Conservation (phyloP, 1,140 invertebrate genomes). For the Anadara kagoshimensis region DNA sequence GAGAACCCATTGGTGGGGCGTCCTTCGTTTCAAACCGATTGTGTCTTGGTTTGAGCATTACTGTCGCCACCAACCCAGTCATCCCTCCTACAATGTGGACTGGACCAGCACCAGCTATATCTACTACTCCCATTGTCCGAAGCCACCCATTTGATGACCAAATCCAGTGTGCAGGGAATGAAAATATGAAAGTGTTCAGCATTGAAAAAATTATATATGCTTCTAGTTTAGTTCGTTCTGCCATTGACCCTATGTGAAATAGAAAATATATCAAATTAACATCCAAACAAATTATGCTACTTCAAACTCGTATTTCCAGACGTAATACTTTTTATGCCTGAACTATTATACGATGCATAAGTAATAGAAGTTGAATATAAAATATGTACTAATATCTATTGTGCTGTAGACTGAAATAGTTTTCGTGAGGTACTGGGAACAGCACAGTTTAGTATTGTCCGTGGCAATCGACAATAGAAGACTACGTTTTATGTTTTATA, state of each 20-base stretch:
- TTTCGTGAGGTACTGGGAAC: background rate
- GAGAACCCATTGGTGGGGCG: slow-evolving; percentile 86
- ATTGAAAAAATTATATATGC: slow-evolving; percentile 78
- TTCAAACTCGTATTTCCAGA: background rate
- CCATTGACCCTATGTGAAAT: slow-evolving; percentile 76
- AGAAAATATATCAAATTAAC: background rate
- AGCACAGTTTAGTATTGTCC: too few relatives aligned
- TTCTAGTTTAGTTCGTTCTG: slow-evolving; percentile 77
- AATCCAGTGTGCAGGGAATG: slow-evolving; percentile 92
- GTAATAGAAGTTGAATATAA: background rate
- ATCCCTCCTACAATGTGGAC: slow-evolving; percentile 90
- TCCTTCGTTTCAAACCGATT: slow-evolving; percentile 86
- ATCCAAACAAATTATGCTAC: background rate
- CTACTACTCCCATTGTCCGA: slow-evolving; percentile 59
- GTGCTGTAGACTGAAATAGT: background rate
- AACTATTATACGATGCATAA: too few relatives aligned
- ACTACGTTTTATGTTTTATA: too few relatives aligned
- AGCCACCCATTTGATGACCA: slow-evolving; percentile 63
- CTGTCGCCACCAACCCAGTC: slow-evolving; percentile 88
- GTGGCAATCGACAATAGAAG: too few relatives aligned
- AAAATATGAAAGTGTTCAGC: slow-evolving; percentile 85
- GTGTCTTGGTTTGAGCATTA: slow-evolving; percentile 91
- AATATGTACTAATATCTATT: background rate
- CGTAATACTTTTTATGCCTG: too few relatives aligned
- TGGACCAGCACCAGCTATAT: slow-evolving; percentile 87